Evolutionary conservation across 2,888 invertebrate species (phyloP).

Genomic region (Polyommatus icarus): DNA sequence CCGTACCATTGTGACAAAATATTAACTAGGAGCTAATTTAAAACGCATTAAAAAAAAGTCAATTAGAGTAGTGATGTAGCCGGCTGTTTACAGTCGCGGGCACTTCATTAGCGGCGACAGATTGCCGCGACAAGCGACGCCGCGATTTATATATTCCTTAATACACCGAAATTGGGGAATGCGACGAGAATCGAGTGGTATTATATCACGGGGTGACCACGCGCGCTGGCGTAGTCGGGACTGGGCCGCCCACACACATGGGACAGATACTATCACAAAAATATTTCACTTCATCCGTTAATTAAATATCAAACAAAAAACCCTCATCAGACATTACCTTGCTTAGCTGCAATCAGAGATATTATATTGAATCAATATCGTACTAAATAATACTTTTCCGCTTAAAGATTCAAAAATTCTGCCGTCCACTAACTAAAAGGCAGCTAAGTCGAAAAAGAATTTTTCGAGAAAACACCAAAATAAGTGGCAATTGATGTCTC

Average conservation of each 20-base stretch:
- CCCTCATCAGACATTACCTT: too few species aligned
- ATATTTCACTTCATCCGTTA: too few species aligned
- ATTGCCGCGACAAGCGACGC: slow-evolving; percentile 42
- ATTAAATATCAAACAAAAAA: too few species aligned
- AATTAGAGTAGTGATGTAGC: neutral
- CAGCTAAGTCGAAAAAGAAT: too few species aligned
- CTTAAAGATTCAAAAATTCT: too few species aligned
- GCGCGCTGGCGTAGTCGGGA: neutral
- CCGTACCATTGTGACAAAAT: neutral
- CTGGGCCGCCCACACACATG: neutral
- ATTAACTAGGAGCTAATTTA: neutral
- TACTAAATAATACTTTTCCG: too few species aligned
- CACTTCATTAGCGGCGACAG: slow-evolving; percentile 73
- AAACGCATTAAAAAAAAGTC: neutral
- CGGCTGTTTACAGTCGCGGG: slow-evolving; percentile 50
- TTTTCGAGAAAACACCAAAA: too few species aligned
- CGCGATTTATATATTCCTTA: slow-evolving; percentile 53
- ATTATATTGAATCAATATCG: too few species aligned
- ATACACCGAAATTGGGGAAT: slow-evolving; percentile 53
- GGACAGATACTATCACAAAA: neutral
- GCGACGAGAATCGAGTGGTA: slow-evolving; percentile 46
- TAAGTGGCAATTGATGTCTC: too few species aligned
- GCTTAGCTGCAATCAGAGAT: too few species aligned
- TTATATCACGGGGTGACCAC: slow-evolving; percentile 29
- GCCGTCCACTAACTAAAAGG: too few species aligned